Evolutionary conservation across 2,797 vertebrate species (phyloP).

Genomic region (Leptodactylus fallax): DNA sequence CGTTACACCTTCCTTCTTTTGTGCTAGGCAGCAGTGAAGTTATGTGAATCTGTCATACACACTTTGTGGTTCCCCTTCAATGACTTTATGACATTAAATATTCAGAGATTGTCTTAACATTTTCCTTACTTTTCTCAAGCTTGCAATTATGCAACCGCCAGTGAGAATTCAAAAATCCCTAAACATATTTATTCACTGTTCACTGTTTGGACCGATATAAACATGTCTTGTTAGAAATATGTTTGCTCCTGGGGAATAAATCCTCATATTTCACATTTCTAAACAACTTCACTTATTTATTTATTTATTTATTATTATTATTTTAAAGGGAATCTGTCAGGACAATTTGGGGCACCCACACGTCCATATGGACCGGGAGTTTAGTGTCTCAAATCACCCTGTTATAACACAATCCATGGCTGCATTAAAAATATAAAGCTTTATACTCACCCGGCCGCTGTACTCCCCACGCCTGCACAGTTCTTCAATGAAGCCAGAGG

Average conservation of each 20-base stretch:
- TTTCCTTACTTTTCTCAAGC: constrained; percentile 30
- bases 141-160: constrained; percentile 50
- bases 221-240: constrained; percentile 29
- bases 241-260: constrained; percentile 47
- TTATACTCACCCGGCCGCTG: no score
- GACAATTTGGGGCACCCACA: no score
- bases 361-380: no score
- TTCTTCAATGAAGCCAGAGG: no score
- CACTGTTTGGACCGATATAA: constrained; percentile 52
- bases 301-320: not conserved
- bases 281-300: constrained; percentile 21
- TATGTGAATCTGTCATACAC: constrained; percentile 55
- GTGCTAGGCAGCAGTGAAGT: constrained; percentile 30
- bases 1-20: constrained; percentile 34
- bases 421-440: no score
- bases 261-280: constrained; percentile 4
- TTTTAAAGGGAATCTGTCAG: no score
- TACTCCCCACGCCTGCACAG: no score
- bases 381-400: no score
- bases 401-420: no score
- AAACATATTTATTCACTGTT: constrained; percentile 52
- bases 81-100: constrained; percentile 52
- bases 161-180: constrained; percentile 51
- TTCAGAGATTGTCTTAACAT: constrained; percentile 59
- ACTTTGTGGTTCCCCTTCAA: constrained; percentile 16